Conservation (phyloP, 2,888 invertebrate species). For the Thyatira batis region DNA sequence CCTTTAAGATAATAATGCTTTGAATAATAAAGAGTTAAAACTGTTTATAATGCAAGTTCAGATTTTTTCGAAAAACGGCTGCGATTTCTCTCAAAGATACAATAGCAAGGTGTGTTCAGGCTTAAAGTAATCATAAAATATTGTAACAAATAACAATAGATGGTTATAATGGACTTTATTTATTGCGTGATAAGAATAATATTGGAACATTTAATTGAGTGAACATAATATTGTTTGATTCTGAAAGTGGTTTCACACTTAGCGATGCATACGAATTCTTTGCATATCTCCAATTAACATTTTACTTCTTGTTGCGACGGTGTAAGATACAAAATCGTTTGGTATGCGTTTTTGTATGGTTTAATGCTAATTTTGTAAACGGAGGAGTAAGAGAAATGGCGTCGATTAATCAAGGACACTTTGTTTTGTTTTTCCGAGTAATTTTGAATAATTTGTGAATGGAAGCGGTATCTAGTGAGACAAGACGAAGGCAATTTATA, state of each 20-base stretch:
- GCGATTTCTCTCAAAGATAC: neutral
- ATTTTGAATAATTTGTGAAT: slow-evolving; percentile 74
- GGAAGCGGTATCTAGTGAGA: slow-evolving; percentile 53
- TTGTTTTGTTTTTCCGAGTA: slow-evolving; percentile 59
- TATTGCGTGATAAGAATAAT: slow-evolving; percentile 15
- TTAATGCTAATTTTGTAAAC: slow-evolving; percentile 28
- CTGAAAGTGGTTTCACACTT: slow-evolving; percentile 44
- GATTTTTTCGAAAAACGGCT: neutral
- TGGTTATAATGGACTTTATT: slow-evolving; percentile 25
- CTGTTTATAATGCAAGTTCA: neutral
- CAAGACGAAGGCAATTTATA: slow-evolving; percentile 60
- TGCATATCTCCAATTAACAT: slow-evolving; percentile 19
- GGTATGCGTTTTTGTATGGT: slow-evolving; percentile 2
- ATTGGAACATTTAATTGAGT: slow-evolving; percentile 13
- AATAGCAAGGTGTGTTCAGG: neutral
- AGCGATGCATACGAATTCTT: slow-evolving; percentile 25
- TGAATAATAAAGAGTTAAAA: too few relatives aligned
- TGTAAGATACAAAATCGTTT: slow-evolving; percentile 26
- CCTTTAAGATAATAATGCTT: too few relatives aligned
- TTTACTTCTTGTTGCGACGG: slow-evolving; percentile 12
- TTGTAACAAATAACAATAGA: slow-evolving; percentile 11
- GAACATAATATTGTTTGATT: slow-evolving; percentile 26
- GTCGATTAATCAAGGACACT: slow-evolving; percentile 57
- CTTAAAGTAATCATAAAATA: neutral
- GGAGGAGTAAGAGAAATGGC: slow-evolving; percentile 52